A percentile compares a stretch with the other conserved stretches of the same genome.
These are phyloP conservation scores for Platycheirus albimanus DNA, from an alignment of 2,888 invertebrate species.

Conservation along the genomic window DNA sequence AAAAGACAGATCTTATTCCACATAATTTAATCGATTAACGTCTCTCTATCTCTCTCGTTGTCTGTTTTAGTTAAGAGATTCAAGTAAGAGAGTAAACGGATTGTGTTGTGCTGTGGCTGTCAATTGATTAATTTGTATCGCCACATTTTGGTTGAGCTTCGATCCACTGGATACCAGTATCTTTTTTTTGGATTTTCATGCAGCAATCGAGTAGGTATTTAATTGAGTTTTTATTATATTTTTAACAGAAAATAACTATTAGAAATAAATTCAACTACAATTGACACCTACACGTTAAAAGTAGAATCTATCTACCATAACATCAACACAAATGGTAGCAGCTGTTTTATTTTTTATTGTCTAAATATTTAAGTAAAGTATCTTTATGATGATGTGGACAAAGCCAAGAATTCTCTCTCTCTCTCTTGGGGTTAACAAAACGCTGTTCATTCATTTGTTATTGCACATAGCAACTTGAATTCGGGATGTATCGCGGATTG, in stretches of 20 bases:
- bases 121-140: slow-evolving; percentile 43
- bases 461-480: slow-evolving; percentile 34
- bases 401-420: slow-evolving; percentile 42
- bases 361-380: slow-evolving; percentile 6
- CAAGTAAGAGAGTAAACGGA: slow-evolving; percentile 39
- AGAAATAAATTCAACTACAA: slow-evolving; percentile 13
- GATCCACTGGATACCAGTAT: slow-evolving; percentile 7
- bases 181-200: slow-evolving; percentile 5
- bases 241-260: background rate
- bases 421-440: slow-evolving; percentile 3
- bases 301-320: slow-evolving; percentile 32
- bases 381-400: slow-evolving; percentile 69
- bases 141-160: slow-evolving; percentile 32
- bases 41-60: background rate
- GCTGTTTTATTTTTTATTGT: slow-evolving; percentile 9
- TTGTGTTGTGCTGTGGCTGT: no score
- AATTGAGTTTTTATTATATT: slow-evolving; percentile 5
- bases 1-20: slow-evolving; percentile 36
- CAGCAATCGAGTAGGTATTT: slow-evolving; percentile 18
- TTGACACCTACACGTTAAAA: slow-evolving; percentile 28
- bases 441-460: slow-evolving; percentile 29
- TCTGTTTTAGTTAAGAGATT: slow-evolving; percentile 22
- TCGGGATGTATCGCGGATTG: background rate
- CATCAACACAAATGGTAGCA: slow-evolving; percentile 50
- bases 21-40: slow-evolving; percentile 7